Conservation (phyloP, 1,140 invertebrate species). For the Leguminivora glycinivorella region DNA sequence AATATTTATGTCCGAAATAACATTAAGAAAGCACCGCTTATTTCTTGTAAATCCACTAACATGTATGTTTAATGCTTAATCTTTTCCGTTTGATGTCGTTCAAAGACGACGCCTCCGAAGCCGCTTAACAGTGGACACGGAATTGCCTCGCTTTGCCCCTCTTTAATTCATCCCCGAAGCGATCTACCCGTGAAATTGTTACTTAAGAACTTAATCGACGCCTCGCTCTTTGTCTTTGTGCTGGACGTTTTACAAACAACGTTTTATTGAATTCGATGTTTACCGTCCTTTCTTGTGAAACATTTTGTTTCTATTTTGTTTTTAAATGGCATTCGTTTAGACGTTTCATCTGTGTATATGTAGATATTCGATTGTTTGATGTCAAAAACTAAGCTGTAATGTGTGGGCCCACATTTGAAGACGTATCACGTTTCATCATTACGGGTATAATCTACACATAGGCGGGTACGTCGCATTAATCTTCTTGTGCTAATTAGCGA, state of each 20-base stretch:
- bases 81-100: constrained; percentile 63
- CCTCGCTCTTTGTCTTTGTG: constrained; percentile 40
- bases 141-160: constrained; percentile 42
- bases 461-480: constrained; percentile 42
- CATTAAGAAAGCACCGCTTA: constrained; percentile 65
- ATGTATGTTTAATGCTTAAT: constrained; percentile 72
- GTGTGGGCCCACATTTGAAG: constrained; percentile 11
- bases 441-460: constrained; percentile 35
- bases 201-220: constrained; percentile 47
- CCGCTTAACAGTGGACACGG: constrained; percentile 52
- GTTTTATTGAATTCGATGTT: constrained; percentile 28
- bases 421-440: constrained; percentile 23
- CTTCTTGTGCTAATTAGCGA: constrained; percentile 52
- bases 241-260: constrained; percentile 40
- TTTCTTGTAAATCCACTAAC: constrained; percentile 44
- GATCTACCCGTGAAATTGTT: constrained; percentile 59
- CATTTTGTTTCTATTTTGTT: constrained; percentile 28
- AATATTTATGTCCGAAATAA: constrained; percentile 71
- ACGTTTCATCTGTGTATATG: constrained; percentile 14
- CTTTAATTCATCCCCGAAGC: constrained; percentile 57
- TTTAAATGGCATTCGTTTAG: constrained; percentile 17
- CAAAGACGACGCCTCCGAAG: constrained; percentile 49
- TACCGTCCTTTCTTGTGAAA: constrained; percentile 23
- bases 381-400: constrained; percentile 4
- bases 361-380: constrained; percentile 19